Percentiles rank a stretch among this genome's conserved stretches.
Evolutionary conservation across 2,113 vertebrate genomes (phyloP).

Genomic region (Corythaeola cristata): DNA sequence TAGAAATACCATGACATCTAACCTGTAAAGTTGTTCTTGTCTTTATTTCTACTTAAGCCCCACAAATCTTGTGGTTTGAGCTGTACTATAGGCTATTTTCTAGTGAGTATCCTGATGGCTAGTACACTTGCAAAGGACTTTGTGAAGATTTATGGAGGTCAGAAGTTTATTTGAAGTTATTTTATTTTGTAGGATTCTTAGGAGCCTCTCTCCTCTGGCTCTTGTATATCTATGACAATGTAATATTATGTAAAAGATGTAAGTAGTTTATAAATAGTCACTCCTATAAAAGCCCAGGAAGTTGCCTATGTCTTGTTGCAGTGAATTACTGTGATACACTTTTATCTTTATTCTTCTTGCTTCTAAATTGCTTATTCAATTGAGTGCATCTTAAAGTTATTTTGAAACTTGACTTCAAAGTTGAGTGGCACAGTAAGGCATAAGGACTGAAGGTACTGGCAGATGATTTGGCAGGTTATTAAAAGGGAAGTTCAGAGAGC

Average conservation of each 20-base stretch:
- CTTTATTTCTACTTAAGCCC: background rate
- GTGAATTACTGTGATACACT: background rate
- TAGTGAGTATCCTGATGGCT: background rate
- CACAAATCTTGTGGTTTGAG: background rate
- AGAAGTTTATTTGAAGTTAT: background rate
- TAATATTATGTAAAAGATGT: background rate
- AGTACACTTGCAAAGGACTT: background rate
- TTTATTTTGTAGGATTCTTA: background rate
- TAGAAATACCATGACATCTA: background rate
- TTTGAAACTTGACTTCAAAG: conserved; percentile 1
- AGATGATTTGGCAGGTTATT: background rate
- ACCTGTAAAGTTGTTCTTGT: background rate
- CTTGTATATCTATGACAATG: background rate
- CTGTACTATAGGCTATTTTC: background rate
- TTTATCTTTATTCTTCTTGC: background rate
- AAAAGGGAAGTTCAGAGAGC: background rate
- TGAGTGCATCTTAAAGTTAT: background rate
- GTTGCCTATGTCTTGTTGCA: background rate
- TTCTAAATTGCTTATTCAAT: background rate
- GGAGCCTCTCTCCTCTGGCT: background rate
- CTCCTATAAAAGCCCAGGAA: background rate
- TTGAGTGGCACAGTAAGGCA: background rate
- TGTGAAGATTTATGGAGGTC: background rate
- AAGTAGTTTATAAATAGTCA: background rate
- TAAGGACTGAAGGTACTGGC: background rate